These are phyloP conservation scores for Aethes cnicana DNA, from an alignment of 2,888 invertebrate genomes.

Conservation along the genomic window DNA sequence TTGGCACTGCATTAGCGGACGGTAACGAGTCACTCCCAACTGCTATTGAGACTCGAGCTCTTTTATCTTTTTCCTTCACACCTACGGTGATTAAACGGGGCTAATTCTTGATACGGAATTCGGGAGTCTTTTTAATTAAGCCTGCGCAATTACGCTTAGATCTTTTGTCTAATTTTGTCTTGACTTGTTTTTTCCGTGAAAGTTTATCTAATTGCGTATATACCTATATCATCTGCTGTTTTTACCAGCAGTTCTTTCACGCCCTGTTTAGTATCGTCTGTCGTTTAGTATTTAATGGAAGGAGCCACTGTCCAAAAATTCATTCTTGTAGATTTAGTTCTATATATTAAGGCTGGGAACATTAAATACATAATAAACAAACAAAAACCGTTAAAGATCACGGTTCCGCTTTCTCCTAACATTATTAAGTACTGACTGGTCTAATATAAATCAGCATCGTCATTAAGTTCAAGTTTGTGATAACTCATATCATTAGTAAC, in stretches of 20 bases:
- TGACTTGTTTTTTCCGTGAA: background rate
- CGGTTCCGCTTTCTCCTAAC: no score
- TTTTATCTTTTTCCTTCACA: constrained; percentile 24
- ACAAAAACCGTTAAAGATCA: no score
- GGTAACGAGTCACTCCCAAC: constrained; percentile 63
- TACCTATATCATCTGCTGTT: background rate
- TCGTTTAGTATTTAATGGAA: no score
- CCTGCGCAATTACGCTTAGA: background rate
- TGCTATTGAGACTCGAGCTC: constrained; percentile 29
- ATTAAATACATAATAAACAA: no score
- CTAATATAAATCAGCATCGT: constrained; percentile 12
- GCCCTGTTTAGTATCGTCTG: no score
- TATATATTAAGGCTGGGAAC: no score
- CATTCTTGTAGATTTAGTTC: no score
- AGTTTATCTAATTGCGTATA: background rate
- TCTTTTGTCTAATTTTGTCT: background rate
- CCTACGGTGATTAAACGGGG: constrained; percentile 20
- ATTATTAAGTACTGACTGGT: constrained; percentile 17
- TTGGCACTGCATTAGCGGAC: constrained; percentile 69
- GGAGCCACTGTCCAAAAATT: no score
- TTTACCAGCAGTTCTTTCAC: no score
- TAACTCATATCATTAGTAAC: constrained; percentile 26
- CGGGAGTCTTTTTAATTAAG: constrained; percentile 3
- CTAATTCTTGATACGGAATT: constrained; percentile 5
- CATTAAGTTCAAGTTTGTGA: constrained; percentile 23